Evolutionary conservation across 1,140 invertebrate species (phyloP), one percentile per base, ranked within the genome.

Genomic region (Trypoxylus dichotomus): DNA sequence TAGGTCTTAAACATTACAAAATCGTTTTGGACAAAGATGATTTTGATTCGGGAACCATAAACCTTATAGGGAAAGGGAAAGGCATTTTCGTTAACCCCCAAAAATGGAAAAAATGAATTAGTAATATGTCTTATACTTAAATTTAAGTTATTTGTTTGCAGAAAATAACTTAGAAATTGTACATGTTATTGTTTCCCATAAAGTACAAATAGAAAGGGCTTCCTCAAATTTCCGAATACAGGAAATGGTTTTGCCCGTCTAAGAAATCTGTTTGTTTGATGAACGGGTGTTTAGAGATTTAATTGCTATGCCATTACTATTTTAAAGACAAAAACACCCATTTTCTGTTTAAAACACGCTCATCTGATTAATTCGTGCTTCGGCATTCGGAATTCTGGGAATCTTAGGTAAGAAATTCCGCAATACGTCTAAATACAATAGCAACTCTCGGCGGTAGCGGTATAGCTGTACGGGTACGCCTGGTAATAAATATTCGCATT

Each of bases 291-390:
- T 68, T 24, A 27, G 11, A 24, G 60, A 68, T 68, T 68, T 68
- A 13, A 19, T 54, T 54, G 19, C 19, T 54, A n/a, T 68, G 21
- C 60, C 24, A 29, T 24, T 13, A 27, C 0, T 24, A 24, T 24
- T 24, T 68, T 68, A 10, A 29, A 68, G 60, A 68, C 27, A 68
- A 68, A 68, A 68, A 68, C 60, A 68, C 27, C 27, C 24, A 68
- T 68, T 68, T 68, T 29, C 60, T 21, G 27, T 68, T 68, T 10
- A 27, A 27, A 27, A 68, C 60, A 8, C 27, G 24, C 7, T 24
- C 7, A 24, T 10, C 24, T 68, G 60, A 68, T 68, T 68, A 68
- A 68, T 68, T 68, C 60, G 21, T 29, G 3, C 13, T 68, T 68
- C 60, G 60, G 60, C 27, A 27, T 68, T 24, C 7, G 15, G 60